These are phyloP conservation scores for Himalopsyche phryganea DNA, from an alignment of 1,140 invertebrate species.

Conservation along the genomic window DNA sequence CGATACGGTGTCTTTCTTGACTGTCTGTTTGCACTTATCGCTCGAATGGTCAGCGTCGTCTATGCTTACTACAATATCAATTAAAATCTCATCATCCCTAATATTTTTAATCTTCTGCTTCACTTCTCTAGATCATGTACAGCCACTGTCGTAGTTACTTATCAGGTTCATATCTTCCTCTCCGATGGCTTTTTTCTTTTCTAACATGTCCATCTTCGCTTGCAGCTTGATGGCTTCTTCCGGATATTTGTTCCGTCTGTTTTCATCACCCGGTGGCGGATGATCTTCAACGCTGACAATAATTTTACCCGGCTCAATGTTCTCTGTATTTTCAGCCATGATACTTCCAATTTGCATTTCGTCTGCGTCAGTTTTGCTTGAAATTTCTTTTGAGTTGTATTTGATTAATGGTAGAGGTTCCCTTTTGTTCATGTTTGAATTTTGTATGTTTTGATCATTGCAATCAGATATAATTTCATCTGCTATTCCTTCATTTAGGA, in stretches of 20 bases:
- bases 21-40: conserved; percentile 12
- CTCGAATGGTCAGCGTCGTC: conserved; percentile 15
- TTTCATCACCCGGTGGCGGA: conserved; percentile 38
- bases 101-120: background rate
- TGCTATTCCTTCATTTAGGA: conserved; percentile 12
- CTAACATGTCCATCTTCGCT: conserved; percentile 41
- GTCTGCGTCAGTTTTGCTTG: conserved; percentile 18
- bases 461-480: conserved; percentile 8
- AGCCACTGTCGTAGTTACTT: conserved; percentile 47
- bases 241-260: conserved; percentile 44
- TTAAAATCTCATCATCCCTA: background rate
- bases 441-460: conserved; percentile 6
- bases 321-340: background rate
- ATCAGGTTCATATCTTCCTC: conserved; percentile 49
- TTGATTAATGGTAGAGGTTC: background rate
- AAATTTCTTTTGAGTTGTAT: conserved; percentile 12
- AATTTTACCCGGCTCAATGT: conserved; percentile 17
- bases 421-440: conserved; percentile 4
- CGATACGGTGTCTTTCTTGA: conserved; percentile 20
- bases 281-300: conserved; percentile 30
- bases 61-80: background rate
- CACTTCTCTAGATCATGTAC: conserved; percentile 51
- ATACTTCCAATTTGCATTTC: conserved; percentile 16
- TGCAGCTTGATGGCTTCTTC: conserved; percentile 39
- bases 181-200: conserved; percentile 38